A percentile compares a stretch with the other conserved stretches of the same genome.
These are phyloP conservation scores for Dasyprocta punctata DNA, from an alignment of 2,113 vertebrate genomes.

Conservation along the genomic window DNA sequence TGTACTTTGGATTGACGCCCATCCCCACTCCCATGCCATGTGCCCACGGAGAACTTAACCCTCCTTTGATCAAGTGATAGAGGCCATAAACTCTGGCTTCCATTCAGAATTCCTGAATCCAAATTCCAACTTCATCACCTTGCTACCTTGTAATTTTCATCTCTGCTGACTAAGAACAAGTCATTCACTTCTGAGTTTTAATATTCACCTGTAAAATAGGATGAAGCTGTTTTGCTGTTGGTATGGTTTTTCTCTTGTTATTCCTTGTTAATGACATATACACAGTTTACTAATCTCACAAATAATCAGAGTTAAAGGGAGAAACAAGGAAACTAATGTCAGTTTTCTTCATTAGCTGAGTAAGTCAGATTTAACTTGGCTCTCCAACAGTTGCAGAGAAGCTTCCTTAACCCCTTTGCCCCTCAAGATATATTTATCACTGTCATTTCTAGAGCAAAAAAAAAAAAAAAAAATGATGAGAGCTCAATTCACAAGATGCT, in stretches of 20 bases:
- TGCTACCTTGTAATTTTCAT: too few relatives aligned
- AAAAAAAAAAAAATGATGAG: not conserved
- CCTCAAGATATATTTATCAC: not conserved
- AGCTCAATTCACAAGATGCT: not conserved
- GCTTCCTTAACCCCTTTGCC: not conserved
- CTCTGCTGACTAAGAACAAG: not conserved
- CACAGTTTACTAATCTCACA: not conserved
- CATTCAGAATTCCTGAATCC: not conserved
- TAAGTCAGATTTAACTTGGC: not conserved
- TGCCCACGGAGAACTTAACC: too few relatives aligned
- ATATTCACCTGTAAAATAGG: not conserved
- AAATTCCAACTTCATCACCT: not conserved
- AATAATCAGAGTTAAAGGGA: not conserved
- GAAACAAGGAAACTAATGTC: not conserved
- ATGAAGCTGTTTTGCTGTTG: not conserved
- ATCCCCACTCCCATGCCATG: accelerated
- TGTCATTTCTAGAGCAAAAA: not conserved
- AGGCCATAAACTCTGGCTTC: not conserved
- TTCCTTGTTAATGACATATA: not conserved
- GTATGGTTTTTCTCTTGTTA: accelerated
- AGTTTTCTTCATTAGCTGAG: not conserved
- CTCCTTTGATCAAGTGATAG: too few relatives aligned
- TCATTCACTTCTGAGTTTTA: not conserved
- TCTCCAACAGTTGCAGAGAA: not conserved
- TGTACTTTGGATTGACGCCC: not conserved